Percentiles rank a stretch among this genome's conserved stretches.
Conservation (phyloP, 2,113 vertebrate species). For the Crotophaga sulcirostris region DNA sequence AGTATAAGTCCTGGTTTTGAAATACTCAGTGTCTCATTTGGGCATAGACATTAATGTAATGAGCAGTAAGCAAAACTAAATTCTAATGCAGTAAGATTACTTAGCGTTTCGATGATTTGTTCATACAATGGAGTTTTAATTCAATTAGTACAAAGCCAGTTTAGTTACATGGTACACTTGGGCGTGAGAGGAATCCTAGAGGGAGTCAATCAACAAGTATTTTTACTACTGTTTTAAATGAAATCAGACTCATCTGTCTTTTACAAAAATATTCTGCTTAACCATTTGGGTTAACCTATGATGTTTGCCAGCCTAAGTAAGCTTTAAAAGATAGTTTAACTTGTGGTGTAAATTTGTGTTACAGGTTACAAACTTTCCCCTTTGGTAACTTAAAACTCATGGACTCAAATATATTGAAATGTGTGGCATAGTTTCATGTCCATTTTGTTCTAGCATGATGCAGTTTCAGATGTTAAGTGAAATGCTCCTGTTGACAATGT, state of each 20-base stretch:
- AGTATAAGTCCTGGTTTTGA: not conserved
- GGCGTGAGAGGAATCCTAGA: too few relatives aligned
- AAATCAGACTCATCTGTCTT: not conserved
- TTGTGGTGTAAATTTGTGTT: not conserved
- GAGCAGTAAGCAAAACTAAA: not conserved
- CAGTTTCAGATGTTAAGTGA: not conserved
- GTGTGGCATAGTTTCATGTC: not conserved
- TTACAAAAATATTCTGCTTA: not conserved
- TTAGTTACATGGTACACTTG: not conserved
- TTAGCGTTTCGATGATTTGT: not conserved
- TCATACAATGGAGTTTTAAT: not conserved
- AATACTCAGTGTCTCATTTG: not conserved
- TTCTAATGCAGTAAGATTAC: not conserved
- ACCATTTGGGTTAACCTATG: not conserved
- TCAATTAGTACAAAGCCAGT: not conserved
- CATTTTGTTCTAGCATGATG: not conserved
- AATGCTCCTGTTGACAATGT: not conserved
- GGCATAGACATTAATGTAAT: not conserved
- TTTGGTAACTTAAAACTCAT: not conserved
- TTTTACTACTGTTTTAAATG: not conserved
- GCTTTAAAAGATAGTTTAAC: not conserved
- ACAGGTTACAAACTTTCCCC: not conserved
- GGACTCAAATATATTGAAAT: not conserved
- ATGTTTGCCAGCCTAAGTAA: not conserved
- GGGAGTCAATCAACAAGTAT: not conserved